A percentile compares a stretch with the other conserved stretches of the same genome.
Conservation (phyloP, 2,797 vertebrate species). For the Miichthys miiuy region DNA sequence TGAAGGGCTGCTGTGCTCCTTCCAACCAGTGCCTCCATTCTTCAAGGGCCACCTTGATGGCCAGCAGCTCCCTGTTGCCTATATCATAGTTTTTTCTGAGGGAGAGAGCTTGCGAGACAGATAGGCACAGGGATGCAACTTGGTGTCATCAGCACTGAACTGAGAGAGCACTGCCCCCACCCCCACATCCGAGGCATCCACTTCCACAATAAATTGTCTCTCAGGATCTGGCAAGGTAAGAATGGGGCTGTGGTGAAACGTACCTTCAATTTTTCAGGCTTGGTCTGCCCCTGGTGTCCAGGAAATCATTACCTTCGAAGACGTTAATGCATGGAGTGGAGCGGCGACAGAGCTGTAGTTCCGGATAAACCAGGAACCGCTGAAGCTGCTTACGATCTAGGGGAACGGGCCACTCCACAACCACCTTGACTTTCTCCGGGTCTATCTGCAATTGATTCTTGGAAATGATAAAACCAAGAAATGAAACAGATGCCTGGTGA, state of each 20-base stretch:
- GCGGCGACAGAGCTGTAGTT: no score
- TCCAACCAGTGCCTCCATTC: conserved; percentile 9
- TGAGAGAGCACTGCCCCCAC: not conserved
- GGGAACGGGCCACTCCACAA: not conserved
- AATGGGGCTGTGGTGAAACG: not conserved
- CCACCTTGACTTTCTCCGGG: not conserved
- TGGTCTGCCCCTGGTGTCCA: no score
- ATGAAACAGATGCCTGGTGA: not conserved
- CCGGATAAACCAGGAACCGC: no score
- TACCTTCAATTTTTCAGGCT: no score
- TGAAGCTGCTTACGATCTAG: no score
- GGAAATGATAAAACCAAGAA: no score
- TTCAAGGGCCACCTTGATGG: not conserved
- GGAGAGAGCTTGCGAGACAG: not conserved
- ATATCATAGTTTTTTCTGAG: not conserved
- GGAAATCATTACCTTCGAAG: no score
- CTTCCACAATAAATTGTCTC: not conserved
- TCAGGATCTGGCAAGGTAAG: not conserved
- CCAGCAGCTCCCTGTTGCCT: not conserved
- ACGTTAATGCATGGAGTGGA: no score
- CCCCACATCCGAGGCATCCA: not conserved
- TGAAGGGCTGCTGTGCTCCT: not conserved
- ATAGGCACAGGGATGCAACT: not conserved
- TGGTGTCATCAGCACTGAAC: not conserved
- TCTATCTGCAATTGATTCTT: no score